Percentiles rank a stretch among this genome's conserved stretches.
Conservation (phyloP, 1,140 invertebrate species). For the Rhopalosiphum padi region DNA sequence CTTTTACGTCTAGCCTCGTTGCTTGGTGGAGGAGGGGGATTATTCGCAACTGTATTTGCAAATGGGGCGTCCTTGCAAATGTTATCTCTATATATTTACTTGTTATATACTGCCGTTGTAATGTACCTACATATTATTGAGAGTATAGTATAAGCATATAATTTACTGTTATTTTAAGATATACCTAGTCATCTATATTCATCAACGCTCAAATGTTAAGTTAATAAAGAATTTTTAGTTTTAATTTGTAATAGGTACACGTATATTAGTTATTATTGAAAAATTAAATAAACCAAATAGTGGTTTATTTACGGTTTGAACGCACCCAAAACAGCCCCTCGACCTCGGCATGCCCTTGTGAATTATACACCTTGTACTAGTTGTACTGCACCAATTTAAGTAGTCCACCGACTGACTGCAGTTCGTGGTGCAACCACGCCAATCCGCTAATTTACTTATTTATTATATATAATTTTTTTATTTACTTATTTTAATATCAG, state of each 20-base stretch:
- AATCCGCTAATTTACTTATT: neutral
- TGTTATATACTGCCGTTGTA: neutral
- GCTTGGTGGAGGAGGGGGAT: neutral
- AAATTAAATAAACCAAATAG: neutral
- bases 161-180: neutral
- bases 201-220: neutral
- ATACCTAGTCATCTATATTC: neutral
- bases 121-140: neutral
- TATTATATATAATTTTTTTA: too few relatives aligned
- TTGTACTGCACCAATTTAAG: neutral
- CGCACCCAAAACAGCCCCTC: neutral
- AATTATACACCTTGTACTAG: neutral
- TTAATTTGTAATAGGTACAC: neutral
- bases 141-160: neutral
- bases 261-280: neutral
- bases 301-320: neutral
- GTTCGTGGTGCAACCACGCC: neutral
- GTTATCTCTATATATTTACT: neutral
- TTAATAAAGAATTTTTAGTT: neutral
- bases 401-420: neutral
- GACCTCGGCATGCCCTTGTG: neutral
- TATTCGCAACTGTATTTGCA: neutral
- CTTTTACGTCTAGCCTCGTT: neutral
- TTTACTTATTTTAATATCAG: too few relatives aligned
- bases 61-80: neutral